Evolutionary conservation across 2,888 invertebrate species (phyloP), one percentile per base, ranked within the genome.

Genomic region (Drosophila subsilvestris): DNA sequence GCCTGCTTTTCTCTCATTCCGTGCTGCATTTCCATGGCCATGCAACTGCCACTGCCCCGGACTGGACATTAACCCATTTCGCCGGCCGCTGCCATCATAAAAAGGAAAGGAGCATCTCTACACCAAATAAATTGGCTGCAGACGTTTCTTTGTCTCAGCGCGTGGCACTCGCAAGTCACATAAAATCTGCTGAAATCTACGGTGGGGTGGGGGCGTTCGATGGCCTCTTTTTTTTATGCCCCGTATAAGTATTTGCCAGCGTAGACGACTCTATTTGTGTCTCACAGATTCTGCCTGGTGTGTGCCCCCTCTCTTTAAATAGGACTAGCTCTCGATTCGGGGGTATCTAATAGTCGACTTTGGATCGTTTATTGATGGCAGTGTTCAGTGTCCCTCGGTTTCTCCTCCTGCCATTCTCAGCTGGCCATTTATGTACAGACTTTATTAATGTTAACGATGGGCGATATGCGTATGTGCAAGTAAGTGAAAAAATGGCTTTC

Each of bases 361-460:
- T 37, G 6, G 37, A 6, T 7, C n/a, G 14, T 37, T n/a, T 37
- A 1, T n/a, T 7, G 2, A 1, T 1, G 37, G 37, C n/a, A 37
- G n/a, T 63, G 58, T 37, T 7, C 14, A 37, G 37, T 37, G 37
- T 37, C 37, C 7, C 37, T 37, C 6, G 37, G 37, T 7, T 6
- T 37, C n/a, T 37, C n/a, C 37, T n/a, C 37, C n/a, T 83, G 60
- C 78, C 84, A 86, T 83, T 86, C 80, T 76, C 79, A 76, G 86
- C 82, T 55, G 56, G 43, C 76, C 79, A 44, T 79, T 80, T 86
- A n/a, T 83, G 70, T 81, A 63, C 69, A 79, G 77, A 56, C 74
- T 85, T 85, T 71, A 87, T 85, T 83, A 85, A 86, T 87, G 87
- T 86, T 87, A 86, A 85, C 85, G 85, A 80, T 83, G 74, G 75